Evolutionary conservation across 2,888 invertebrate genomes (phyloP).

Genomic region (Drosophila anomalata): DNA sequence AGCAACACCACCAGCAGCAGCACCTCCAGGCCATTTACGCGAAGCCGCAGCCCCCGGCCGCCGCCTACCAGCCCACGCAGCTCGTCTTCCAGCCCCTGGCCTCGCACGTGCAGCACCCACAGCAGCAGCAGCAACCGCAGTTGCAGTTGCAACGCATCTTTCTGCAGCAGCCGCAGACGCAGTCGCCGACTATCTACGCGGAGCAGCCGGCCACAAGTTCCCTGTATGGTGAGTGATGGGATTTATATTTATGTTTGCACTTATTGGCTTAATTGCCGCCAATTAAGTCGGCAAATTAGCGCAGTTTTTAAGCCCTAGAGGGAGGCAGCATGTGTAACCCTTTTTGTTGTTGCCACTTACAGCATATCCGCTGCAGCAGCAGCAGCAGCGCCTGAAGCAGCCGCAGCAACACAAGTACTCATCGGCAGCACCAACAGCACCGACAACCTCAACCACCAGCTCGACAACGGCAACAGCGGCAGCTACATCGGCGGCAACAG

Average conservation of each 20-base stretch:
- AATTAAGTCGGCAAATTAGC: background rate
- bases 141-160: slow-evolving; percentile 47
- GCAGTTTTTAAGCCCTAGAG: background rate
- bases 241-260: background rate
- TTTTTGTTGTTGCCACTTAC: slow-evolving; percentile 25
- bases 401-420: slow-evolving; percentile 8
- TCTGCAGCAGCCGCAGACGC: slow-evolving; percentile 42
- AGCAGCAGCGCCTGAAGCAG: slow-evolving; percentile 54
- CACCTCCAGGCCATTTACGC: slow-evolving; percentile 50
- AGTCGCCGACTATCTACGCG: slow-evolving; percentile 47
- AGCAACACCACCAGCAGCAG: slow-evolving; percentile 58
- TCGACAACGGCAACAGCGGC: slow-evolving; percentile 39
- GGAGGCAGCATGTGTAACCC: slow-evolving; percentile 3
- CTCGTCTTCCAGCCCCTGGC: slow-evolving; percentile 33
- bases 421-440: slow-evolving; percentile 38
- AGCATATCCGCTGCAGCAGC: slow-evolving; percentile 69
- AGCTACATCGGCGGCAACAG: slow-evolving; percentile 26
- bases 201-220: slow-evolving; percentile 43
- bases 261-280: no score
- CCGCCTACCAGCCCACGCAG: slow-evolving; percentile 9
- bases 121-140: slow-evolving; percentile 22
- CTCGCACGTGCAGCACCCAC: slow-evolving; percentile 5
- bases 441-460: slow-evolving; percentile 53
- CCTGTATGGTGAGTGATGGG: slow-evolving; percentile 55
- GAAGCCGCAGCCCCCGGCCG: slow-evolving; percentile 32